Conservation (phyloP, 2,113 vertebrate species). For the Rattus rattus region DNA sequence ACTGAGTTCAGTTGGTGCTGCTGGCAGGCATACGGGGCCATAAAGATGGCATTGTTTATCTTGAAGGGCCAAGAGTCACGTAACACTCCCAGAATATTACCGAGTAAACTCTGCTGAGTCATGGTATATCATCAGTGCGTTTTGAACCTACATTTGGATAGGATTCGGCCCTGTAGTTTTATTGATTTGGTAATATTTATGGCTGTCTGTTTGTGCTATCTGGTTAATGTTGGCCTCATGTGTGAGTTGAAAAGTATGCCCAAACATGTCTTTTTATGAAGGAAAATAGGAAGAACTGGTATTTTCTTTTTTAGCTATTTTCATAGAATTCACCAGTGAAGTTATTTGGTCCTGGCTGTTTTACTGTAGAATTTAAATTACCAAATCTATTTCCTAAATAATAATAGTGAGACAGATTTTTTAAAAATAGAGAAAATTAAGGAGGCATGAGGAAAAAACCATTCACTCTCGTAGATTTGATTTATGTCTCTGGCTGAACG, state of each 20-base stretch:
- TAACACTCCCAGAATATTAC: not conserved
- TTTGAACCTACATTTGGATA: not conserved
- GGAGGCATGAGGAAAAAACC: not conserved
- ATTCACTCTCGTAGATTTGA: not conserved
- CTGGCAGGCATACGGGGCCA: not conserved
- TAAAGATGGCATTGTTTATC: conserved; percentile 37
- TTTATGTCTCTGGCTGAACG: not conserved
- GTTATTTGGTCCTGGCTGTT: not conserved
- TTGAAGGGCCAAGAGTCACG: not conserved
- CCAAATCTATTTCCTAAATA: not conserved
- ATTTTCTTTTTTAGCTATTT: conserved; percentile 23
- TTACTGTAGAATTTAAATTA: conserved; percentile 18
- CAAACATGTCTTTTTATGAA: conserved; percentile 12
- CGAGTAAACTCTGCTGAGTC: not conserved
- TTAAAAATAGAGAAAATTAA: not conserved
- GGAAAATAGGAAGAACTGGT: not conserved
- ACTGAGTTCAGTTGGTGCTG: not conserved
- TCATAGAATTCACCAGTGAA: conserved; percentile 12
- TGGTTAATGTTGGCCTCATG: not conserved
- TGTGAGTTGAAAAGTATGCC: not conserved
- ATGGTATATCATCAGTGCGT: not conserved
- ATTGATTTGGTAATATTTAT: not conserved
- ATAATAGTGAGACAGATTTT: not conserved
- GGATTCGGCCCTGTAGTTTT: not conserved
- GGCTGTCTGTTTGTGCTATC: not conserved